A percentile compares a stretch with the other conserved stretches of the same genome.
Evolutionary conservation across 2,113 vertebrate species (phyloP).

Genomic region (Dromas ardeola): DNA sequence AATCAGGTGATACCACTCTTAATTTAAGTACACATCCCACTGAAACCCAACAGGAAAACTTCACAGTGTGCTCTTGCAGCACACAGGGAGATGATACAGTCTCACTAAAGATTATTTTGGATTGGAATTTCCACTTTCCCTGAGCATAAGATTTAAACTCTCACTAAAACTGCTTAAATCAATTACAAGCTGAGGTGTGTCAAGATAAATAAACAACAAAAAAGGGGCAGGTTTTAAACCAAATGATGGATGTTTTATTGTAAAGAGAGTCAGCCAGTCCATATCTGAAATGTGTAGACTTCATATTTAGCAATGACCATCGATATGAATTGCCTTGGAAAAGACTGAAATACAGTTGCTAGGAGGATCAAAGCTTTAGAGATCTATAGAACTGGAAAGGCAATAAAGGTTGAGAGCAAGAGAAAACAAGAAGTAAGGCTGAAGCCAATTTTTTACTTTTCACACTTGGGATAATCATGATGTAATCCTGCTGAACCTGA

Average conservation of each 20-base stretch:
- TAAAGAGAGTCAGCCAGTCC: neutral
- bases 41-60: neutral
- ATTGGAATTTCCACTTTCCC: neutral
- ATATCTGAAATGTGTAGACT: neutral
- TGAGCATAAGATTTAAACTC: neutral
- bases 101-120: neutral
- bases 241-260: neutral
- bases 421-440: neutral
- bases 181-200: neutral
- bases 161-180: neutral
- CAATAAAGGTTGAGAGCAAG: neutral
- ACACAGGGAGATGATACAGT: neutral
- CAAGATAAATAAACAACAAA: neutral
- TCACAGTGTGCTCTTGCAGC: fast-evolving
- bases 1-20: neutral
- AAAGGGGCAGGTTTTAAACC: neutral
- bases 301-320: neutral
- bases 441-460: neutral
- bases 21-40: neutral
- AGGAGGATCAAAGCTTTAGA: neutral
- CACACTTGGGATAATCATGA: neutral
- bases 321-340: neutral
- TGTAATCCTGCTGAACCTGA: neutral
- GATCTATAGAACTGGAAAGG: neutral
- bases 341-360: neutral